A percentile compares a stretch with the other conserved stretches of the same genome.
Evolutionary conservation across 2,888 invertebrate species (phyloP).

Genomic region (Polymixis lichenea): DNA sequence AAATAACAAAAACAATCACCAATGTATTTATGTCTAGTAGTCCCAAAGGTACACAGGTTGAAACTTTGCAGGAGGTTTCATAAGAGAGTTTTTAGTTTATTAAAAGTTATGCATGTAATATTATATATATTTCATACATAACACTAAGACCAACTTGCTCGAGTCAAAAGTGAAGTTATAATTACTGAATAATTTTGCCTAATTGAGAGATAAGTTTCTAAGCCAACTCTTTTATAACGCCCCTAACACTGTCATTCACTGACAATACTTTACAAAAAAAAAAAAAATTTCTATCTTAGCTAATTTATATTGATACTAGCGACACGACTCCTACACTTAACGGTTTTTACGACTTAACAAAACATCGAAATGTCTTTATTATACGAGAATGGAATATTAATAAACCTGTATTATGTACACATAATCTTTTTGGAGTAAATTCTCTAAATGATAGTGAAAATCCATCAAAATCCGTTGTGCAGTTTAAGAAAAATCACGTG

Average conservation of each 20-base stretch:
- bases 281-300: too few relatives aligned
- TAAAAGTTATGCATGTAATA: slow-evolving; percentile 3
- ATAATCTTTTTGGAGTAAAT: not conserved
- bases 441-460: not conserved
- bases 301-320: not conserved
- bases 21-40: slow-evolving; percentile 4
- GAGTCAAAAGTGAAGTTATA: not conserved
- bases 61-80: slow-evolving; percentile 12
- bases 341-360: not conserved
- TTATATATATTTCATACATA: not conserved
- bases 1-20: slow-evolving; percentile 40
- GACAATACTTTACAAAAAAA: not conserved
- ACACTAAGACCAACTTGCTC: not conserved
- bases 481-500: not conserved
- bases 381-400: not conserved
- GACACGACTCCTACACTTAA: not conserved
- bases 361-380: not conserved
- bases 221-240: not conserved
- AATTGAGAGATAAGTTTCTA: not conserved
- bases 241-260: not conserved
- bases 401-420: not conserved
- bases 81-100: slow-evolving; percentile 24
- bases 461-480: not conserved
- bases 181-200: not conserved
- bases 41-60: not conserved